A percentile compares a stretch with the other conserved stretches of the same genome.
phyloP scores from a whole-genome alignment of 2,797 vertebrate species.

The Mus caroli region DNA sequence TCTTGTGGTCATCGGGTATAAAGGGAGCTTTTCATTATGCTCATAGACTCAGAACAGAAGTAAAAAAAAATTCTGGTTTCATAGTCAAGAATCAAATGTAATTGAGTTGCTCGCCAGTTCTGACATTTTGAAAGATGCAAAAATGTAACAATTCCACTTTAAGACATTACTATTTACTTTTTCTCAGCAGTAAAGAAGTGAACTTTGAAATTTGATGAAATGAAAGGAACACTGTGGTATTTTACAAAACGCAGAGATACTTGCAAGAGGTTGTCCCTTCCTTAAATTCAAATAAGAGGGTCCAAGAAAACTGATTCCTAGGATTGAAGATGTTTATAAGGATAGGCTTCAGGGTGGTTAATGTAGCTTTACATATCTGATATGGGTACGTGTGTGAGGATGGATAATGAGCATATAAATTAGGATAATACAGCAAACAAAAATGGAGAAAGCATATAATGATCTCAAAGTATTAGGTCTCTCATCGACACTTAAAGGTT shows the following conservation, averaged over 20 bases:
- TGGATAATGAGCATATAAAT: fast-evolving
- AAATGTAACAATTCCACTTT: not conserved
- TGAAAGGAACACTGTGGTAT: not conserved
- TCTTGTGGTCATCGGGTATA: not conserved
- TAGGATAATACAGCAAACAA: fast-evolving
- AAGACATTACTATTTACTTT: not conserved
- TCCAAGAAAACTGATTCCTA: not conserved
- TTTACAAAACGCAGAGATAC: not conserved
- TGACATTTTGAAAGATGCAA: not conserved
- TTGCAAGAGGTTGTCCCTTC: not conserved
- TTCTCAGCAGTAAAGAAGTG: not conserved
- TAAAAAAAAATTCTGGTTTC: not conserved
- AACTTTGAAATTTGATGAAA: not conserved
- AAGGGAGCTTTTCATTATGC: not conserved
- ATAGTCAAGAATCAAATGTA: not conserved
- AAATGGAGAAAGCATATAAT: not conserved
- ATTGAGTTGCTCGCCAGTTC: not conserved
- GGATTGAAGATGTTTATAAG: not conserved
- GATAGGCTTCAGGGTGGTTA: not conserved
- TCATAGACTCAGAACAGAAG: not conserved
- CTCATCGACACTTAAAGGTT: not conserved
- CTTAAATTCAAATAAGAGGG: not conserved
- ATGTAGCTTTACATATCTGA: not conserved
- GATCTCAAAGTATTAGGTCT: not conserved
- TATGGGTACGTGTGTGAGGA: fast-evolving